Evolutionary conservation across 35 echinoderm and acorn worm genomes (phyloP).

Genomic region (Chiridota heheva): DNA sequence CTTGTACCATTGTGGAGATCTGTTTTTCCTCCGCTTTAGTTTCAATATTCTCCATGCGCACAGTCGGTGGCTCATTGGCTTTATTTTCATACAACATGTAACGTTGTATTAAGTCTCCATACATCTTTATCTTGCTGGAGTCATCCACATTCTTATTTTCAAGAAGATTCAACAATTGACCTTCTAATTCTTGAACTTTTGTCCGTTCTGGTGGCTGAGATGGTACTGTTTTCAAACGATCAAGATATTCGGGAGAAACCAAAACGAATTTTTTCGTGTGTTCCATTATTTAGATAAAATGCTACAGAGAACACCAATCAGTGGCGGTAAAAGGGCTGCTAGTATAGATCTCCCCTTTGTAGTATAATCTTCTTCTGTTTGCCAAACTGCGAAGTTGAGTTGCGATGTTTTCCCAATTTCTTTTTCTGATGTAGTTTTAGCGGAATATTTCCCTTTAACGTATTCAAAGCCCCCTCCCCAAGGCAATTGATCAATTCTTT

Average conservation of each 20-base stretch:
- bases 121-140: slow-evolving; percentile 30
- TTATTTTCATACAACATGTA: not conserved
- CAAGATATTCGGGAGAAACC: slow-evolving; percentile 1
- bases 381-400: too few relatives aligned
- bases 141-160: not conserved
- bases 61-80: not conserved
- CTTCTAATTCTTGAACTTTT: slow-evolving; percentile 14
- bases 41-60: not conserved
- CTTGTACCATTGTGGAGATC: not conserved
- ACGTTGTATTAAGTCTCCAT: not conserved
- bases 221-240: not conserved
- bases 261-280: slow-evolving; percentile 35
- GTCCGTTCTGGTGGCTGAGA: slow-evolving; percentile 7
- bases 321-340: slow-evolving; percentile 18
- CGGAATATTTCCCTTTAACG: too few relatives aligned
- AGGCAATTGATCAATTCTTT: not conserved
- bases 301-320: slow-evolving; percentile 1
- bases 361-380: slow-evolving; percentile 14
- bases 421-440: too few relatives aligned
- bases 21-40: not conserved
- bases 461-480: too few relatives aligned
- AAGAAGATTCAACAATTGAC: not conserved
- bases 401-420: too few relatives aligned
- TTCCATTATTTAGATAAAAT: slow-evolving; percentile 10
- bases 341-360: not conserved